A percentile compares a stretch with the other conserved stretches of the same genome.
These are phyloP conservation scores for Rallus limicola DNA, from an alignment of 2,113 vertebrate genomes.

Conservation along the genomic window DNA sequence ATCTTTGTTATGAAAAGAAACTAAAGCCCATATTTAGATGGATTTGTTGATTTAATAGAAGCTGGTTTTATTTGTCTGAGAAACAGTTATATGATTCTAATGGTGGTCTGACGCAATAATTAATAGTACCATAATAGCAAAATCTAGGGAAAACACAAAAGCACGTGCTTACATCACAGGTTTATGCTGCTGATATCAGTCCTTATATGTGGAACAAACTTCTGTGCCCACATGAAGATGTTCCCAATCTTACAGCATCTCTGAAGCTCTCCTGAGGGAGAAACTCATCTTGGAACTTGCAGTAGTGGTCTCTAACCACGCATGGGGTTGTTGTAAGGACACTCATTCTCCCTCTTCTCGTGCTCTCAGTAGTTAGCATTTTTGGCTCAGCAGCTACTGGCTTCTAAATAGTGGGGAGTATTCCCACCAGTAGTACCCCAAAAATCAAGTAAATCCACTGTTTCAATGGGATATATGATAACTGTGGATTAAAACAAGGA, in stretches of 20 bases:
- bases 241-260: neutral
- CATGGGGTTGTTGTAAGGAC: neutral
- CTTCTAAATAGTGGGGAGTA: neutral
- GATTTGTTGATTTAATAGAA: neutral
- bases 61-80: neutral
- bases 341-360: neutral
- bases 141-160: neutral
- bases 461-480: neutral
- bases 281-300: neutral
- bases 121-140: accelerated
- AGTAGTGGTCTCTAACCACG: neutral
- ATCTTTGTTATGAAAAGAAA: neutral
- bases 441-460: neutral
- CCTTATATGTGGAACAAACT: neutral
- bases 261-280: neutral
- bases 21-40: neutral
- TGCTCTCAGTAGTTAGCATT: neutral
- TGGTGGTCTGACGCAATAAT: neutral
- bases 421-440: neutral
- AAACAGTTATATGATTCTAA: neutral
- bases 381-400: accelerated
- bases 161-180: neutral
- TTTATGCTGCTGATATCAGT: neutral
- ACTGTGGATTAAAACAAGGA: neutral
- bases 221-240: neutral